phyloP scores from a whole-genome alignment of 2,888 invertebrate genomes.

The Drymonia ruficornis region DNA sequence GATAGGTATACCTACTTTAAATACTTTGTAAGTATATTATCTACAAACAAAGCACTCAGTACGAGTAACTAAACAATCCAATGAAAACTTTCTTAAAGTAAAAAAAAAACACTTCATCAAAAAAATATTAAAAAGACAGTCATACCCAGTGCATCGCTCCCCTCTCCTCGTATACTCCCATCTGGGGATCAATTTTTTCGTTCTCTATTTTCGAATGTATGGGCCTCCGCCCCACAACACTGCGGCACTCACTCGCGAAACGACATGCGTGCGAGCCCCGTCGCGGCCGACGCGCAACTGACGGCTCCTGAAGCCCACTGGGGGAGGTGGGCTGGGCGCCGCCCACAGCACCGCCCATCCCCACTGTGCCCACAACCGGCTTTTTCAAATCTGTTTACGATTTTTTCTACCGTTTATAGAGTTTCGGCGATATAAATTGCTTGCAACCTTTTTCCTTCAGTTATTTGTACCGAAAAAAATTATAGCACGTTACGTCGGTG shows the following conservation, averaged over 20 bases:
- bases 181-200: constrained; percentile 88
- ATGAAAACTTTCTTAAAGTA: background rate
- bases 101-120: constrained; percentile 6
- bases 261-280: constrained; percentile 67
- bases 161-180: constrained; percentile 96
- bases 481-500: constrained; percentile 1
- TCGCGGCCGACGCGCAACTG: constrained; percentile 79
- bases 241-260: constrained; percentile 69
- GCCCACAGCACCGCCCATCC: constrained; percentile 56
- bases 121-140: constrained; percentile 12
- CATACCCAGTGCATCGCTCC: constrained; percentile 97
- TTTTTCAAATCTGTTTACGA: constrained; percentile 56
- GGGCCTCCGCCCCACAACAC: constrained; percentile 82
- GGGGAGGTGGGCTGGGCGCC: constrained; percentile 51
- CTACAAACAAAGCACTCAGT: no score
- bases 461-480: constrained; percentile 35
- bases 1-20: no score
- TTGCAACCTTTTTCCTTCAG: constrained; percentile 33
- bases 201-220: constrained; percentile 80
- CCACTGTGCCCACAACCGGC: constrained; percentile 47
- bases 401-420: constrained; percentile 50
- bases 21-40: no score
- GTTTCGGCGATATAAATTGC: constrained; percentile 44
- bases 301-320: constrained; percentile 42
- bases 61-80: no score